Conservation (phyloP, 2,888 invertebrate genomes). For the Apodemia mormo region DNA sequence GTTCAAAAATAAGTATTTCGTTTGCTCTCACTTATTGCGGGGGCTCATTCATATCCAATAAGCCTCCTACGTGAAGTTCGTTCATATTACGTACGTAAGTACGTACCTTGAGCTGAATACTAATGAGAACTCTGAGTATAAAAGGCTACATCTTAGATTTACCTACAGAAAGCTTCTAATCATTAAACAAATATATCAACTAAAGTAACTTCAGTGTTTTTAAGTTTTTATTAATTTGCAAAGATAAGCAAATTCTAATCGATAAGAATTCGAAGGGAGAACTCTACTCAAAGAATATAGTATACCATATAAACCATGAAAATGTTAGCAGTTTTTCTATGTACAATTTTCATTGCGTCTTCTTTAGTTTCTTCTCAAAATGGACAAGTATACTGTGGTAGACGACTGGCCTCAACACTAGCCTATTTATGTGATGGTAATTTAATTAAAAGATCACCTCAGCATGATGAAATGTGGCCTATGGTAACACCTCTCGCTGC, state of each 20-base stretch:
- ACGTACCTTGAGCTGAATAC: background rate
- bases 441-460: conserved; percentile 6
- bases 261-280: too few species aligned
- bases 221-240: too few species aligned
- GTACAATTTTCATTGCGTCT: background rate
- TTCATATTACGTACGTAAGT: conserved; percentile 1
- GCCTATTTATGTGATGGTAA: conserved; percentile 11
- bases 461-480: background rate
- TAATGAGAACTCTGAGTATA: background rate
- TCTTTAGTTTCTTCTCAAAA: background rate
- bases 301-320: conserved; percentile 1
- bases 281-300: too few species aligned
- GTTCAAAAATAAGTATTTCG: background rate
- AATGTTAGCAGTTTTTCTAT: background rate
- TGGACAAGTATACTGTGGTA: background rate
- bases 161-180: background rate
- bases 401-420: background rate
- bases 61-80: background rate
- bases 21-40: background rate
- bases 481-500: background rate
- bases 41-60: conserved; percentile 1
- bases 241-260: too few species aligned
- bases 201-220: too few species aligned
- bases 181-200: background rate
- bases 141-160: conserved; percentile 4